These are phyloP conservation scores for Balaenoptera acutorostrata DNA, from an alignment of 2,113 vertebrate genomes.

Conservation along the genomic window DNA sequence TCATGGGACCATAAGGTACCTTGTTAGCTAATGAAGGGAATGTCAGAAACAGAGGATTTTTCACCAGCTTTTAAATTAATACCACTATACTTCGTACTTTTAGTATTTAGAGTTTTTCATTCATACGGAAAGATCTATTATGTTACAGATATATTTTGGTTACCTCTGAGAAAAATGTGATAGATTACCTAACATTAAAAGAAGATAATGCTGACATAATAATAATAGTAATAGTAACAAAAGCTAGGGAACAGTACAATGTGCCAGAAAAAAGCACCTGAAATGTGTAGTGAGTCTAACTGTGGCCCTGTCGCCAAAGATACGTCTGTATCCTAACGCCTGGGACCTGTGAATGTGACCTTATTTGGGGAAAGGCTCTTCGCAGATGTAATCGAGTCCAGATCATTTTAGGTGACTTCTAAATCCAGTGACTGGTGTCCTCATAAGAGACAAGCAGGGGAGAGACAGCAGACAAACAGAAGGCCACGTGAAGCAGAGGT, in stretches of 20 bases:
- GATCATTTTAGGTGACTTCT: neutral
- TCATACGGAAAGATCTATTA: neutral
- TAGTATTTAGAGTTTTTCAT: neutral
- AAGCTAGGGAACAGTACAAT: neutral
- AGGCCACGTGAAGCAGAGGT: no score
- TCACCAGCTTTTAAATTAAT: neutral
- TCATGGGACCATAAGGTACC: neutral
- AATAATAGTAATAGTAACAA: neutral
- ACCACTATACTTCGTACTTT: neutral
- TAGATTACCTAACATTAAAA: neutral
- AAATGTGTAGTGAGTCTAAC: neutral
- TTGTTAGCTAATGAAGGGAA: neutral
- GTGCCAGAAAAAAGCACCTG: neutral
- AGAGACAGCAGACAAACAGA: neutral
- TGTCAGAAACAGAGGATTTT: neutral
- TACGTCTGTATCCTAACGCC: neutral
- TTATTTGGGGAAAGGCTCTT: neutral
- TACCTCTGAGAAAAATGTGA: neutral
- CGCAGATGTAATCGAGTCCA: neutral
- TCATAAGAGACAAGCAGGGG: neutral
- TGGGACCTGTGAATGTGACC: neutral
- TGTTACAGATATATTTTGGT: neutral
- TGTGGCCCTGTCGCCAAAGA: neutral
- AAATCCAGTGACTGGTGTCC: neutral
- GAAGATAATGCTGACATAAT: neutral